Percentiles rank a stretch among this genome's conserved stretches.
Conservation (phyloP, 2,113 vertebrate genomes). For the Cnemophilus loriae region DNA sequence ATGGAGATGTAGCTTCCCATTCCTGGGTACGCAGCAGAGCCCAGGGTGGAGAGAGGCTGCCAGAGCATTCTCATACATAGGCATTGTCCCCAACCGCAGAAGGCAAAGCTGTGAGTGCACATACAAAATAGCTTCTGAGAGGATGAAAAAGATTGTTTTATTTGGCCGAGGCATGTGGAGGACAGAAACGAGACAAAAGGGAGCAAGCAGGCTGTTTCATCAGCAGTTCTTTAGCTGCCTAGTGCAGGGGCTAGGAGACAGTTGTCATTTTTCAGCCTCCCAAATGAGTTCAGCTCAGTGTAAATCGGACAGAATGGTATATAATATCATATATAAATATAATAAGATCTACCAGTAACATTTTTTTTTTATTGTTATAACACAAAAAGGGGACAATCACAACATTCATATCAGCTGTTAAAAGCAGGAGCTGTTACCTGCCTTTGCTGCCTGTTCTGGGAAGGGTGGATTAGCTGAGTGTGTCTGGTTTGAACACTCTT, state of each 20-base stretch:
- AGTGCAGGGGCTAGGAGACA: background rate
- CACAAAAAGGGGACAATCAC: background rate
- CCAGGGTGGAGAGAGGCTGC: background rate
- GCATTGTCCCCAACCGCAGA: background rate
- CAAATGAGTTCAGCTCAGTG: background rate
- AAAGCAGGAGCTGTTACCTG: background rate
- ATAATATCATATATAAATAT: background rate
- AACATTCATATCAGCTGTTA: background rate
- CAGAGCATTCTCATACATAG: background rate
- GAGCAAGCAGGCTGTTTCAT: background rate
- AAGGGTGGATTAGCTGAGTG: background rate
- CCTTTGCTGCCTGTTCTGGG: background rate
- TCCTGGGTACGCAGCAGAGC: background rate
- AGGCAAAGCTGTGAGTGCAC: background rate
- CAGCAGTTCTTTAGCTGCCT: background rate
- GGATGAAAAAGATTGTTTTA: background rate
- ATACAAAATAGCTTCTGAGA: background rate
- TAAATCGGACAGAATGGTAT: background rate
- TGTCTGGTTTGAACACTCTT: background rate
- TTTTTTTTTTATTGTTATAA: background rate
- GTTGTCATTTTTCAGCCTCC: background rate
- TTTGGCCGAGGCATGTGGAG: background rate
- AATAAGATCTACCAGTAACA: background rate
- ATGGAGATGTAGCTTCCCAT: rapidly evolving
- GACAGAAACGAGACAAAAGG: background rate